Evolutionary conservation across 2,113 vertebrate genomes (phyloP).

Genomic region (Oncorhynchus kisutch): DNA sequence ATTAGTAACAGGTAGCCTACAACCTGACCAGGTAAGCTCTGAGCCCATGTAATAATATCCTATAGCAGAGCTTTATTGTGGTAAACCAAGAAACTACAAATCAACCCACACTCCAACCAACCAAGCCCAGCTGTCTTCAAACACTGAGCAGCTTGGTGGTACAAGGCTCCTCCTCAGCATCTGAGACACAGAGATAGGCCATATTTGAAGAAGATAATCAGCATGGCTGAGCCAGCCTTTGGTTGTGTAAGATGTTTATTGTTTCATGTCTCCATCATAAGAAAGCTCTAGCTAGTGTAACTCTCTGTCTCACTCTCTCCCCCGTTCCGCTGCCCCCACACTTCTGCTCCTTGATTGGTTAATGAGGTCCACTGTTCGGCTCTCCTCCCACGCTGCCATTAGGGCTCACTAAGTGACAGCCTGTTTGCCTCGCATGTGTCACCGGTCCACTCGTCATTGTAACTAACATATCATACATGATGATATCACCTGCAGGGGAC

Average conservation of each 20-base stretch:
- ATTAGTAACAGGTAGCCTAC: too few species aligned
- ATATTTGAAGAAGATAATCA: too few species aligned
- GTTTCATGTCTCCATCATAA: conserved; percentile 42
- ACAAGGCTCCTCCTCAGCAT: too few species aligned
- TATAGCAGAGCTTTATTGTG: too few species aligned
- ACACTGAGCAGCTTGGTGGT: background rate
- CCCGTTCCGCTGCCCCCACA: conserved; percentile 52
- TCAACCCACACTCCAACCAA: background rate
- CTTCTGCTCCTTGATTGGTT: conserved; percentile 64
- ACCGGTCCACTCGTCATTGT: conserved; percentile 32
- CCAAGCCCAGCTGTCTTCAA: too few species aligned
- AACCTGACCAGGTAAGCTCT: too few species aligned
- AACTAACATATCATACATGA: conserved; percentile 49
- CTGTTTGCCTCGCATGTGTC: conserved; percentile 51
- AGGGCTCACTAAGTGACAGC: conserved; percentile 10
- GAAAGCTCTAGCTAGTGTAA: conserved; percentile 5
- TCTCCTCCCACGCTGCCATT: conserved; percentile 58
- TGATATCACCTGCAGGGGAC: conserved; percentile 34
- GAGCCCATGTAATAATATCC: too few species aligned
- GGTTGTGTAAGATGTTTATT: conserved; percentile 59
- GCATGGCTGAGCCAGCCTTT: too few species aligned
- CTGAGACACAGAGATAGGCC: too few species aligned
- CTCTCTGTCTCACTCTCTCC: conserved; percentile 30
- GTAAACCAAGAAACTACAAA: too few species aligned
- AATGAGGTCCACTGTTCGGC: conserved; percentile 56